Base-by-base conservation (phyloP, 2,888 invertebrate species). In the Amblyjoppa proteus region DNA sequence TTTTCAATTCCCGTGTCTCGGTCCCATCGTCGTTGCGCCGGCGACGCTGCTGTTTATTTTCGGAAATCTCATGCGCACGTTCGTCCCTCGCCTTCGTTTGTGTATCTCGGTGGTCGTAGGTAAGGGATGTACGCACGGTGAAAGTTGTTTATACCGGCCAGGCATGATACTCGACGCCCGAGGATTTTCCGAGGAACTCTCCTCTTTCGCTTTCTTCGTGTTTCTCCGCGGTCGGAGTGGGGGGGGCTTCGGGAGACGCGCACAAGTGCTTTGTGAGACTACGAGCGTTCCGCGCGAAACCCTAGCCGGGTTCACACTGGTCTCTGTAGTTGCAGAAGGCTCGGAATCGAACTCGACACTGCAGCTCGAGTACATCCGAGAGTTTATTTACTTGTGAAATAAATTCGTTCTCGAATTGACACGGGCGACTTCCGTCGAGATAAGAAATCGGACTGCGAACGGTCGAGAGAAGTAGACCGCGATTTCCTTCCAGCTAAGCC, bases 21-120 rank as follows among this genome's bases (percentile, higher is more conserved):
- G 38, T 5, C 0, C 38, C 38, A 74, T 28, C 41, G 25, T 78
- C 58, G 6, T 3, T 34, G 41, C 11, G 11, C 11, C 41, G 41
- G 11, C 11, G 11, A 3, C 41, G 41, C 13, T 20, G 25, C 13
- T 73, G 38, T 73, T 58, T 73, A 73, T 73, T 73, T 73, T 28
- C 25, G 56, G 56, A 56, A 56, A 56, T 56, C 56, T 56, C 56
- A 11, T 20, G 73, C 9, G 56, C 34, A 1, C 2, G 25, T 25
- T 25, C 34, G 9, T n/a, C 25, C 56, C 20, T 53, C 56, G 25
- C 25, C n/a, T 56, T 56, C 56, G 56, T 56, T 56, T 25, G 56
- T 56, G 56, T 56, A 25, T 56, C 25, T 20, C 25, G 16, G 1
- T 11, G 25, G 56, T 56, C 56, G 56, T 56, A 20, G 56, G 56